A percentile compares a stretch with the other conserved stretches of the same genome.
Conservation (phyloP, 23 tunicate genomes). For the Trididemnum clinides region DNA sequence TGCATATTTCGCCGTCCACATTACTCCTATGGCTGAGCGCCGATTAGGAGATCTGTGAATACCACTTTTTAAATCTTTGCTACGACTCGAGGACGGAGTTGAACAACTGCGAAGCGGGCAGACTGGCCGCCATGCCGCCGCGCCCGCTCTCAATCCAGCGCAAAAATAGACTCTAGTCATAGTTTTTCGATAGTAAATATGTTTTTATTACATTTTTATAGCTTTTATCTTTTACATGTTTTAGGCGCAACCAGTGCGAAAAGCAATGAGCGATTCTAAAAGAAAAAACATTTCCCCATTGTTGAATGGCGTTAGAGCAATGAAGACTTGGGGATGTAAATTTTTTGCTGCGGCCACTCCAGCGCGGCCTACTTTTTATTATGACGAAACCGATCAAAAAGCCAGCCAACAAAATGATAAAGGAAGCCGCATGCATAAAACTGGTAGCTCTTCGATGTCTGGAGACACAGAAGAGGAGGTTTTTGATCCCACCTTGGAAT, state of each 20-base stretch:
- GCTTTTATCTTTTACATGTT: too few species aligned
- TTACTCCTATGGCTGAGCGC: too few species aligned
- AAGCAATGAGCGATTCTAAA: background rate
- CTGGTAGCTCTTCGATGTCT: background rate
- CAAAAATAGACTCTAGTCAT: too few species aligned
- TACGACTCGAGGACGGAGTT: background rate
- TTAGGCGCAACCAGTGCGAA: too few species aligned
- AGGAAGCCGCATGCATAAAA: background rate
- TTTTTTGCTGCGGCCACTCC: constrained; percentile 58
- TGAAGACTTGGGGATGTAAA: constrained; percentile 87
- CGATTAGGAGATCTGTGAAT: too few species aligned
- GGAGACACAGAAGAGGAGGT: constrained; percentile 42
- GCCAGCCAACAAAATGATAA: background rate
- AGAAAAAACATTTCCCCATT: constrained; percentile 15
- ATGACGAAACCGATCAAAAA: background rate
- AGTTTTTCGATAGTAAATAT: too few species aligned
- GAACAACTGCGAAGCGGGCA: too few species aligned
- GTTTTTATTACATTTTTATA: too few species aligned
- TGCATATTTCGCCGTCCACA: too few species aligned
- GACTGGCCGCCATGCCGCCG: too few species aligned
- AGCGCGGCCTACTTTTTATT: background rate
- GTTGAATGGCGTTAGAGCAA: constrained; percentile 44
- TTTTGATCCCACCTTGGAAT: constrained; percentile 78
- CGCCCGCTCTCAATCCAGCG: too few species aligned
- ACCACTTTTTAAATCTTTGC: too few species aligned